Base-by-base conservation (phyloP, 2,888 invertebrate genomes). In the Allophyes oxyacanthae region DNA sequence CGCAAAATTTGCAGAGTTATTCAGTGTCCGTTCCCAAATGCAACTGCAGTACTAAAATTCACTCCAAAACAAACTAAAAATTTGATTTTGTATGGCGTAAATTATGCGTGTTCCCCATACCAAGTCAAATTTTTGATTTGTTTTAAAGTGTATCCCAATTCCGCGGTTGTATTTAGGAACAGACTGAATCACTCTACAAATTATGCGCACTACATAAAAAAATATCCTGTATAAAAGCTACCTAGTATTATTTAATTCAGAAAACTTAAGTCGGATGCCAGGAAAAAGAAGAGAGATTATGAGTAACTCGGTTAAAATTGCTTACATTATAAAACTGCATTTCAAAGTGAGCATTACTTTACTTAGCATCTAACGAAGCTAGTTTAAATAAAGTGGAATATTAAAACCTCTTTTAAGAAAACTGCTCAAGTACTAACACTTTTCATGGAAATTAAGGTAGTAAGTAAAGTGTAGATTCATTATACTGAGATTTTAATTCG, bases 371-470 rank as follows among this genome's bases (percentile, higher is more conserved):
- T 62, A 72, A 65, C 61, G 60, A 41, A 67, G 72, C 74, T 71
- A 70, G 69, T 71, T 76, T 67, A 68, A 73, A 68, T 75, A 72
- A 76, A 75, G 70, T 64, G 55, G 77, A 83, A 85, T 85, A 89
- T 88, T 87, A 86, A 89, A 90, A 83, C 73, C 81, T 83, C 85
- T 78, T 89, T 79, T 72, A 77, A 86, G 88, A 81, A 88, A 86
- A 86, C 82, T 78, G 75, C 81, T 82, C 75, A 75, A 72, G 75
- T 77, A 77, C 77, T 75, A 81, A 77, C 80, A 87, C 84, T 85
- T 83, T 86, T 89, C 83, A 89, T 88, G 88, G 81, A 90, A 89
- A 91, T 89, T 79, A 85, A 81, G 86, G 80, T n/a, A n/a, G n/a
- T n/a, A n/a, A n/a, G n/a, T 77, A 79, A 59, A 84, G 75, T 83